Percentiles rank a stretch among this genome's conserved stretches.
phyloP scores from a whole-genome alignment of 2,797 vertebrate genomes.

The Buphagus erythrorhynchus region DNA sequence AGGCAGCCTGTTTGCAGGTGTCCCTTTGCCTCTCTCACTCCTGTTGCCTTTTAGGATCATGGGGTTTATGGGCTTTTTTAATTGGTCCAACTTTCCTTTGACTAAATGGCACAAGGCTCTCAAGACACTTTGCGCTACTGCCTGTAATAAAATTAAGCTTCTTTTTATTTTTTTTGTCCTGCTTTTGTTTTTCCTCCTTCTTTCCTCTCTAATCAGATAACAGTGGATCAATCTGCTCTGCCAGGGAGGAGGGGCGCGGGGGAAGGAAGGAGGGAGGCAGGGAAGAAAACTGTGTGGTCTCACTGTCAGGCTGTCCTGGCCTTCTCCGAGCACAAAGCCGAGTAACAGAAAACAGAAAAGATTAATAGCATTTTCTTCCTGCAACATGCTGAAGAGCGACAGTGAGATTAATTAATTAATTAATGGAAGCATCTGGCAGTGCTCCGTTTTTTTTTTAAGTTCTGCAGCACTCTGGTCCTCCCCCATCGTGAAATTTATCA shows the following conservation, averaged over 20 bases:
- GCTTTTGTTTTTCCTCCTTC: slow-evolving; percentile 56
- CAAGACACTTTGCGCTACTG: slow-evolving; percentile 25
- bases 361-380: slow-evolving; percentile 72
- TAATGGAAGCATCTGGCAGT: slow-evolving; percentile 49
- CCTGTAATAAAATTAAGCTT: slow-evolving; percentile 71
- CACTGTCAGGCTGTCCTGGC: slow-evolving; percentile 74
- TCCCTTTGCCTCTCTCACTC: not conserved
- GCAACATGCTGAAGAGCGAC: slow-evolving; percentile 64
- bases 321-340: slow-evolving; percentile 62
- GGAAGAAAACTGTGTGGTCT: slow-evolving; percentile 68
- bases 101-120: slow-evolving; percentile 33
- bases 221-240: slow-evolving; percentile 63
- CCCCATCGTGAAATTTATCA: not conserved
- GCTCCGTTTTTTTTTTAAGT: not conserved
- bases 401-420: slow-evolving; percentile 69
- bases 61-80: not conserved
- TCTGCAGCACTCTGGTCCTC: not conserved
- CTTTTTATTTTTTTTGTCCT: not conserved
- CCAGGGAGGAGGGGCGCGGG: slow-evolving; percentile 24
- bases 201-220: slow-evolving; percentile 72
- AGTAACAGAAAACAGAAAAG: slow-evolving; percentile 75
- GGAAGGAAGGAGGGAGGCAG: slow-evolving; percentile 36
- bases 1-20: slow-evolving; percentile 13
- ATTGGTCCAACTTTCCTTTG: not conserved
- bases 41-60: not conserved